A percentile compares a stretch with the other conserved stretches of the same genome.
These are phyloP conservation scores for Dastarcus helophoroides DNA, from an alignment of 2,888 invertebrate species.

Conservation along the genomic window DNA sequence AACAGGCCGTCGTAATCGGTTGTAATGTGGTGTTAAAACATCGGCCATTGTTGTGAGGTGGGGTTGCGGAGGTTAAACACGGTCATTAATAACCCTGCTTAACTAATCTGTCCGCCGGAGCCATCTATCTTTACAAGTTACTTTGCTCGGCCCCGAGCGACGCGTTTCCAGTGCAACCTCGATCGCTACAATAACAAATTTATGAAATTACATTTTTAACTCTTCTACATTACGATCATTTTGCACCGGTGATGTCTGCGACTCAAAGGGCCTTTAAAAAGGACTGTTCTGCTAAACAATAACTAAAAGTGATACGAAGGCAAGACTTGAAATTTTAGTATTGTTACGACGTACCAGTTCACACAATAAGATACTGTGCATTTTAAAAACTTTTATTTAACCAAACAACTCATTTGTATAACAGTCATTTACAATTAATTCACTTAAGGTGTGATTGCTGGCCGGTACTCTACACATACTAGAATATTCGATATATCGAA, in stretches of 20 bases:
- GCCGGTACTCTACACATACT: too few relatives aligned
- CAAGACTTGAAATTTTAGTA: too few relatives aligned
- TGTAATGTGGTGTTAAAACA: slow-evolving; percentile 40
- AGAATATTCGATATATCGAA: too few relatives aligned
- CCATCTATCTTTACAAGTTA: slow-evolving; percentile 42
- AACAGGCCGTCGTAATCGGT: slow-evolving; percentile 30
- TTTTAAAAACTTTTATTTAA: too few relatives aligned
- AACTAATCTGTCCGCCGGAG: slow-evolving; percentile 50
- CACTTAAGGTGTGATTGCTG: too few relatives aligned
- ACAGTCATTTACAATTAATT: too few relatives aligned
- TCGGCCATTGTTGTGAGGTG: slow-evolving; percentile 37
- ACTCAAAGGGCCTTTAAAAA: too few relatives aligned
- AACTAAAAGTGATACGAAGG: too few relatives aligned
- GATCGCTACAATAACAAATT: slow-evolving; percentile 33
- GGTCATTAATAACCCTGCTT: slow-evolving; percentile 52
- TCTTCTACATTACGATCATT: background rate
- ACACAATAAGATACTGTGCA: too few relatives aligned
- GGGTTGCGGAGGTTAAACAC: slow-evolving; percentile 48
- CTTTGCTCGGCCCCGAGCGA: slow-evolving; percentile 30
- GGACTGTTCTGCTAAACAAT: too few relatives aligned
- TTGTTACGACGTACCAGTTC: too few relatives aligned
- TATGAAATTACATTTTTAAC: slow-evolving; percentile 25
- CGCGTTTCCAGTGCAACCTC: slow-evolving; percentile 23
- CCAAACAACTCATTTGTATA: too few relatives aligned
- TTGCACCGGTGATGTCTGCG: background rate